Evolutionary conservation across 2,888 invertebrate genomes (phyloP).

Genomic region (Aphrophora alni): DNA sequence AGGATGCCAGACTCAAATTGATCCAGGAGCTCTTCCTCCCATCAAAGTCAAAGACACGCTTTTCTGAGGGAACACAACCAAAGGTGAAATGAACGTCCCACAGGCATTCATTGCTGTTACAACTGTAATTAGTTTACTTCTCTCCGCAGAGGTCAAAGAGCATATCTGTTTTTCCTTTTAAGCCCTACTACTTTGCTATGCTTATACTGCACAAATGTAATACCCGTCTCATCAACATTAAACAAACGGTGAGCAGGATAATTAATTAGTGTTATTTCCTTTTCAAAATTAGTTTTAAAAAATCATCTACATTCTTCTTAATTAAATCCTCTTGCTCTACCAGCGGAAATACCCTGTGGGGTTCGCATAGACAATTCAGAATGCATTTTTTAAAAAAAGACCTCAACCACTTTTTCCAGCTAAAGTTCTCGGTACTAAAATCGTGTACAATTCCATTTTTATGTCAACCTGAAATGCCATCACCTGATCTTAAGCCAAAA

Average conservation of each 20-base stretch:
- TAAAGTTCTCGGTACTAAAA: not conserved
- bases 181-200: not conserved
- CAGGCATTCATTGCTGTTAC: slow-evolving; percentile 53
- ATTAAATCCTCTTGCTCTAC: slow-evolving; percentile 35
- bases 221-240: slow-evolving; percentile 56
- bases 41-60: slow-evolving; percentile 41
- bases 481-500: slow-evolving; percentile 30
- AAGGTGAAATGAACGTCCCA: slow-evolving; percentile 43
- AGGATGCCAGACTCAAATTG: slow-evolving; percentile 50
- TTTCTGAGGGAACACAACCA: not conserved
- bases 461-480: slow-evolving; percentile 8
- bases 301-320: slow-evolving; percentile 17
- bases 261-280: slow-evolving; percentile 9
- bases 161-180: slow-evolving; percentile 52
- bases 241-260: slow-evolving; percentile 43
- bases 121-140: slow-evolving; percentile 53
- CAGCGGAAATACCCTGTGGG: slow-evolving; percentile 40
- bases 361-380: slow-evolving; percentile 32
- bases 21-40: slow-evolving; percentile 52
- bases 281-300: slow-evolving; percentile 23
- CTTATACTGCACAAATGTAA: slow-evolving; percentile 49
- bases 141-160: slow-evolving; percentile 54
- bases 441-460: not conserved
- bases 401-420: slow-evolving; percentile 24
- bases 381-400: slow-evolving; percentile 35